Base-by-base conservation (phyloP, 2,797 vertebrate genomes). In the Toxotes lorentzi region DNA sequence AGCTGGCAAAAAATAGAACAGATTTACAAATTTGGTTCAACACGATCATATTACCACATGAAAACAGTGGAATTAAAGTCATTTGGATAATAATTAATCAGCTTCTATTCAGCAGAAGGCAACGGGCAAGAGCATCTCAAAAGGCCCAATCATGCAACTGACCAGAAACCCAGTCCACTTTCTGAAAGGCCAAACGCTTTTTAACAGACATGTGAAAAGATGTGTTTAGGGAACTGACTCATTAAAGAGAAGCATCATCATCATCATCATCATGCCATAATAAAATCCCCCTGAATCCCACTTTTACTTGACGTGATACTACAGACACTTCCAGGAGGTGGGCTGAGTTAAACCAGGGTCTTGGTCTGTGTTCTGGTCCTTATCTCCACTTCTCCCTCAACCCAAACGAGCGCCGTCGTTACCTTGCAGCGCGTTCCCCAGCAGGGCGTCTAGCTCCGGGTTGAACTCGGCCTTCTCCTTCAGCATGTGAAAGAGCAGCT, bases 391-490 rank as follows among this genome's bases (percentile, higher is more conserved):
- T 50, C 38, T 38, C 54, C 16, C 41, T 24, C 8, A 24, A 4
- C 14, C 32, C 32, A 4, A 35, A 32, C 9, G 3, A 13, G 30
- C 3, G 30, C 21, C 2, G 3, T 1, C 1, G 43, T 85, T 95
- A 99, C 98, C 98, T 97, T 99, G 98, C 85, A 99, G 95, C 32
- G 98, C 98, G 19, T 97, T 98, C 48, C 97, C 98, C 86, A 99
- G 93, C 81, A 99, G 94, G 10, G 98, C 98, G 63, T 99, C 97
- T 76, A 99, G 95, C 91, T 99, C 98, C 0, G 98, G 98, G 94
- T 99, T 99, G 87, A 99, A 96, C 92, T 99, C 98, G 0, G 98
- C 98, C 81, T 99, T 99, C 94, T 99, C 98, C 92, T 99, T 99
- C 50, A 99, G 90, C 98, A 99, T 99, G 83, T 99, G 98, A 90